Percentiles rank a stretch among this genome's conserved stretches.
phyloP scores from a whole-genome alignment of 2,113 vertebrate species.

The Heptranchias perlo region DNA sequence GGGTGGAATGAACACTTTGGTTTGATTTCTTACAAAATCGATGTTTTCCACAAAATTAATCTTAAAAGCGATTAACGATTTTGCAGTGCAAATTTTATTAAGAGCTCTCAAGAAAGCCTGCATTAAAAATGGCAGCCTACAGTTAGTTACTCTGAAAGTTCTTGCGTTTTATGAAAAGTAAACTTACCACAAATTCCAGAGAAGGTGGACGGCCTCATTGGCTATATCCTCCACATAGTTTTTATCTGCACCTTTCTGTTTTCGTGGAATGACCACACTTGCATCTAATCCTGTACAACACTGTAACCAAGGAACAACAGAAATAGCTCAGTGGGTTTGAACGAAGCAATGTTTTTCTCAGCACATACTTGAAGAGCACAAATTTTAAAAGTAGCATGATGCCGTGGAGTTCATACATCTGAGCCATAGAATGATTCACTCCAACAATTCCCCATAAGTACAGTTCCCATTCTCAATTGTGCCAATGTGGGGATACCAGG shows the following conservation, averaged over 20 bases:
- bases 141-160: background rate
- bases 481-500: background rate
- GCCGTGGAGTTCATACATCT: background rate
- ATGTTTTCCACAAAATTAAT: background rate
- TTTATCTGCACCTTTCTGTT: slow-evolving; percentile 56
- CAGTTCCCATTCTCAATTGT: background rate
- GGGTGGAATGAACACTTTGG: background rate
- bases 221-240: slow-evolving; percentile 73
- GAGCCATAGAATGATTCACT: background rate
- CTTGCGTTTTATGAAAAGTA: background rate
- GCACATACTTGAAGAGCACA: background rate
- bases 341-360: background rate
- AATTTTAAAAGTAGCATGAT: background rate
- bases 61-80: background rate
- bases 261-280: slow-evolving; percentile 50
- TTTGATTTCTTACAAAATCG: background rate
- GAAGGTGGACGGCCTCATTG: slow-evolving; percentile 82
- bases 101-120: slow-evolving; percentile 38
- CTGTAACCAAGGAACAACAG: slow-evolving; percentile 50
- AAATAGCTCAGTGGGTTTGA: slow-evolving; percentile 31
- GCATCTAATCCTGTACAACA: slow-evolving; percentile 68
- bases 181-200: slow-evolving; percentile 93
- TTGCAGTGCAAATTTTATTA: slow-evolving; percentile 30
- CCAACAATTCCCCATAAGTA: background rate
- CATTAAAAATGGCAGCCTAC: slow-evolving; percentile 44